A percentile compares a stretch with the other conserved stretches of the same genome.
phyloP scores from a whole-genome alignment of 2,888 invertebrate species.

The Empis livida region DNA sequence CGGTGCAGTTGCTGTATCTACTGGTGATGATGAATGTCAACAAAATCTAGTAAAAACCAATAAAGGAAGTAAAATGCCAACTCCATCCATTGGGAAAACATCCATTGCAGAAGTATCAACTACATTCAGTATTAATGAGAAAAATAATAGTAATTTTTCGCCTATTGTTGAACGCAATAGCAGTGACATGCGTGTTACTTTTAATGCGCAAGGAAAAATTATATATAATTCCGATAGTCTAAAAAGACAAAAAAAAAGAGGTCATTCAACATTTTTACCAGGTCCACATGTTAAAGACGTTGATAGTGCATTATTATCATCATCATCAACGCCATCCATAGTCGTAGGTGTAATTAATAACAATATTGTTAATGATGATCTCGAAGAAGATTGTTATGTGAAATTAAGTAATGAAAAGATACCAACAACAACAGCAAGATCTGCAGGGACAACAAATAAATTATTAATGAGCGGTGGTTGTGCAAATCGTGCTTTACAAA shows the following conservation, averaged over 20 bases:
- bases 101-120: background rate
- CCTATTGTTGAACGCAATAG: constrained; percentile 8
- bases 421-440: background rate
- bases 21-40: background rate
- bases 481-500: constrained; percentile 27
- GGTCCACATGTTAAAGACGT: constrained; percentile 71
- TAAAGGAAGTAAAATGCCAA: constrained; percentile 17
- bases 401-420: background rate
- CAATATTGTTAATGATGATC: constrained; percentile 10
- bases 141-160: constrained; percentile 5
- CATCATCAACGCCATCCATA: constrained; percentile 2
- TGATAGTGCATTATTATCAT: constrained; percentile 27
- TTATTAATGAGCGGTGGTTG: constrained; percentile 22
- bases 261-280: constrained; percentile 77
- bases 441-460: constrained; percentile 1
- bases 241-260: constrained; percentile 57
- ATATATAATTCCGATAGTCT: constrained; percentile 79
- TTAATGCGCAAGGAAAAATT: constrained; percentile 78
- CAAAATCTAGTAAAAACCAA: background rate
- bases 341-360: constrained; percentile 13
- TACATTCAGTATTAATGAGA: constrained; percentile 9
- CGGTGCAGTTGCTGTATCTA: too few species aligned
- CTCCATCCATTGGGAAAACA: constrained; percentile 1
- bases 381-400: background rate
- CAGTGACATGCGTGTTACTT: constrained; percentile 49